These are phyloP conservation scores for Pogonomyrmex californicus DNA, from an alignment of 1,140 invertebrate genomes.

Conservation along the genomic window DNA sequence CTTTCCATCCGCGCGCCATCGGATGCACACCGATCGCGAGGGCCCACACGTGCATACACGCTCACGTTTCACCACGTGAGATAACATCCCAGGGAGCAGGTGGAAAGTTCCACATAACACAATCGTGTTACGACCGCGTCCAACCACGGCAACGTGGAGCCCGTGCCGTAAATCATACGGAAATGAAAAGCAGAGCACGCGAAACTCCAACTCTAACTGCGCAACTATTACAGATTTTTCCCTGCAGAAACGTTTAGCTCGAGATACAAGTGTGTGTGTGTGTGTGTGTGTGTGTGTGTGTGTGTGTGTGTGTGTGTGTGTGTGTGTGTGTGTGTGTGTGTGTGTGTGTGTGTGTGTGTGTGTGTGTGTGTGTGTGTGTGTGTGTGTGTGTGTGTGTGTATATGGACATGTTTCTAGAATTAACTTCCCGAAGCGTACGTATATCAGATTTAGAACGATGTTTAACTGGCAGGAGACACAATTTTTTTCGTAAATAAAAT, in stretches of 20 bases:
- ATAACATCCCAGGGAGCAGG: conserved; percentile 68
- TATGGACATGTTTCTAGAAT: conserved; percentile 9
- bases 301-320: too few relatives aligned
- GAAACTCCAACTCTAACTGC: background rate
- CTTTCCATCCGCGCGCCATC: conserved; percentile 67
- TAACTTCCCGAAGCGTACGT: background rate
- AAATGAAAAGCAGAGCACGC: conserved; percentile 47
- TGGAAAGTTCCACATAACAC: conserved; percentile 63
- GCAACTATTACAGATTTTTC: conserved; percentile 13
- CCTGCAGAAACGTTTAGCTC: background rate
- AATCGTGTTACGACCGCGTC: conserved; percentile 53
- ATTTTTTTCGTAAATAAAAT: background rate
- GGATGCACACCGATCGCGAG: conserved; percentile 12
- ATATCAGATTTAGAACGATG: background rate
- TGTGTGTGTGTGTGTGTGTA: too few relatives aligned
- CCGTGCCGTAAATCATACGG: conserved; percentile 46
- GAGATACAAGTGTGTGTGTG: background rate
- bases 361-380: too few relatives aligned
- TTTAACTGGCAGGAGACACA: background rate
- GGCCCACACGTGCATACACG: conserved; percentile 40
- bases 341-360: too few relatives aligned
- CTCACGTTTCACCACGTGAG: conserved; percentile 70
- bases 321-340: too few relatives aligned
- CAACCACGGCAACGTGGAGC: background rate
- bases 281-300: too few relatives aligned